Evolutionary conservation across 2,888 invertebrate genomes (phyloP), one percentile per base, ranked within the genome.

Genomic region (Drosophila suboccidentalis): DNA sequence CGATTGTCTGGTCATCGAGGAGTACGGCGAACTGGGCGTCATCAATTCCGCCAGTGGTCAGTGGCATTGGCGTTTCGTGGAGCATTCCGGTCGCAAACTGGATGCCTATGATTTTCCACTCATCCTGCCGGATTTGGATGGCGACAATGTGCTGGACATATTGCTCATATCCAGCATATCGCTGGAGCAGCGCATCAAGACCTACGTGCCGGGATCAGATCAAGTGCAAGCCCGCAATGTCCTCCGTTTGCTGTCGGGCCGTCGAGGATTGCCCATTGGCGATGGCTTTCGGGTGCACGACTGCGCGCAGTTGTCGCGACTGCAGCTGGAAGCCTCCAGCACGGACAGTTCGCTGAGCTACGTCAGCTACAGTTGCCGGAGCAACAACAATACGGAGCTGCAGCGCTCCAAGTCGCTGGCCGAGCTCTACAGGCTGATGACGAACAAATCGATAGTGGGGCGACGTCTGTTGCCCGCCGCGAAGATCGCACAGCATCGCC

Each of bases 1-100:
- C 11, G 96, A 97, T 87, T 97, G 97, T 79, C 93, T 97, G 60
- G 94, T 97, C 5, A 94, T 96, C 17, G 96, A 96, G 22, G 94
- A 95, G 36, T 95, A 94, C 75, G 96, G 96, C 0, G 93, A 95
- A 63, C 77, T 95, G 70, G 94, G 94, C 50, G 94, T 94, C 46
- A 94, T 95, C 11, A 94, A 95, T 86, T 94, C 95, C 5, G 92
- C 94, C 6, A 94, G 95, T 15, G 95, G 95, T 8, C 65, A 94
- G 92, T 80, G 94, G 94, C 62, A 91, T 92, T 89, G 94, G 94
- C 86, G 94, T 91, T 92, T 90, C 63, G 87, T 87, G 32, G 92
- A 92, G 63, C 82, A 83, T 19, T 88, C 92, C 0, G 74, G 82
- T 0, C 87, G 85, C 19, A 94, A 94, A 68, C 93, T 95, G 46